Evolutionary conservation across 2,888 invertebrate species (phyloP), one percentile per base, ranked within the genome.

Genomic region (Antitype chi): DNA sequence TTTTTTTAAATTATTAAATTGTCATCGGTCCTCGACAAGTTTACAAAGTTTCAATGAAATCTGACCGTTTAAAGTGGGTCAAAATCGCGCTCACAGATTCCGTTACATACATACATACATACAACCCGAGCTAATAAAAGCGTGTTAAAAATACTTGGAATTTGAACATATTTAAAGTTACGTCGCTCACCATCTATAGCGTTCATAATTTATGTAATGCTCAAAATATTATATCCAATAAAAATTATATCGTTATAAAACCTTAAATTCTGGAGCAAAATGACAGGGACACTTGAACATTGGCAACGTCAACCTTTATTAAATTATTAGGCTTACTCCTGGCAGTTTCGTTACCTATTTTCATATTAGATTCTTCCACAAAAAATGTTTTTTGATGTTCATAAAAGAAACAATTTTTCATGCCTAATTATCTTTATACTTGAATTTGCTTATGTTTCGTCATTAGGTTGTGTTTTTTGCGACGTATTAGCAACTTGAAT

Each of bases 301-400:
- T 59, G 11, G 20, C 1, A 64, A 71, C 64, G 55, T 53, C 53
- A 68, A 15, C 20, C 43, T 25, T 62, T 75, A 80, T 80, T 72
- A 57, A 60, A 79, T 80, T 84, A 74, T 53, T 57, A 17, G 11
- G 1, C 17, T 60, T n/a, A 64, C n/a, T 59, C 25, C 9, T 23
- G 62, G 43, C 55, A 66, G 68, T 23, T 57, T 69, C 23, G 9
- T 69, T 69, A 63, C 28, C 5, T 52, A 73, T 4, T 74, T 53
- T 49, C 9, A 20, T 38, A 63, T 52, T 53, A 60, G 6, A 28
- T 59, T 59, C 20, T 55, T 43, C 4, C 1, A 38, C 11, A 9
- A 74, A 67, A 70, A 47, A 32, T 52, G 1, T 64, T 55, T 55
- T 75, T 76, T 76, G 20, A 70, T 59, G 43, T 71, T 60, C n/a